Base-by-base conservation (phyloP, 2,797 vertebrate species). In the Sebastes diploproa region DNA sequence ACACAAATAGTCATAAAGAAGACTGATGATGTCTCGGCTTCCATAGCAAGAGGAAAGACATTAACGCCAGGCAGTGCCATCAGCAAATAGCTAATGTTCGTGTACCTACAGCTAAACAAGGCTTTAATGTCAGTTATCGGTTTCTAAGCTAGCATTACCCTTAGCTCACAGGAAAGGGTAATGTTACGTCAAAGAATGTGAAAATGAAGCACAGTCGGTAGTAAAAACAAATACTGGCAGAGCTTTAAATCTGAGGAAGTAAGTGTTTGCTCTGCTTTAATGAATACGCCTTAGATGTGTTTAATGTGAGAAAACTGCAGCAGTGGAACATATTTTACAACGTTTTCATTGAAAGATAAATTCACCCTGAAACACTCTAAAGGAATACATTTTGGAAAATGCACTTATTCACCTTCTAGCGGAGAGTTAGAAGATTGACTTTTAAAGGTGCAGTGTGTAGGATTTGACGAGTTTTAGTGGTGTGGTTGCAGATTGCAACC, bases 1-100 rank as follows among this genome's bases (percentile, higher is more conserved):
- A 81, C 80, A 88, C 88, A 93, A 90, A 92, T 73, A 88, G 75
- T 85, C 81, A 89, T 92, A 89, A 93, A 90, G 86, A 86, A 72
- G 87, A 89, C 74, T 30, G 87, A 93, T 90, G 86, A 85, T 55
- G 83, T 85, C 80, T 86, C 46, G 1, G 77, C 90, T 76, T 75
- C 72, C 46, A 25, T 2, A 59, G 84, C 67, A 70, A 68, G 50
- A 85, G 56, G 66, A 70, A 59, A 82, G 63, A 83, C 87, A 84
- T 88, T 82, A 84, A 81, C 71, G 61, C 23, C 79, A 76, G 72
- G 76, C 81, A 16, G 12, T 16, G 63, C 86, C 81, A 76, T 88
- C 81, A 84, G 80, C 86, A 65, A 76, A 76, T 56, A 63, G 79
- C 79, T 74, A 74, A 71, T 81, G 81, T 75, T 80, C 25, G 55